Percentiles rank a stretch among this genome's conserved stretches.
These are phyloP conservation scores for Zootermopsis nevadensis DNA, from an alignment of 2,888 invertebrate species.

Conservation along the genomic window DNA sequence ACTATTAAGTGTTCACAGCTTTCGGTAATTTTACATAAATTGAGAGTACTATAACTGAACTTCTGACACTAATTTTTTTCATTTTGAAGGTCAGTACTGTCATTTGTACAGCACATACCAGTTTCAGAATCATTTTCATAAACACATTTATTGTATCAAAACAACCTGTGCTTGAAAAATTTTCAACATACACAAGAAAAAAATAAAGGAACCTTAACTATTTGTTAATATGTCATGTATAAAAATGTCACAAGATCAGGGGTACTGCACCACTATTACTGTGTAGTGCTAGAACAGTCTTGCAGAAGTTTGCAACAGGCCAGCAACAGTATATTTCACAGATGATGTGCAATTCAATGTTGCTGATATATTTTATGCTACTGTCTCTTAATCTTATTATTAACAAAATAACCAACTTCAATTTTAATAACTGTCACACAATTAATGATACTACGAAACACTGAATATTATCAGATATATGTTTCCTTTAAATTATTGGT, in stretches of 20 bases:
- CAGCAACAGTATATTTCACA: too few relatives aligned
- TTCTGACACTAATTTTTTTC: neutral
- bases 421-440: neutral
- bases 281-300: conserved; percentile 7
- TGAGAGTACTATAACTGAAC: neutral
- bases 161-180: neutral
- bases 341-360: too few relatives aligned
- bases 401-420: neutral
- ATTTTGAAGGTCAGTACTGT: neutral
- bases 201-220: conserved; percentile 11
- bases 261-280: neutral
- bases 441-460: too few relatives aligned
- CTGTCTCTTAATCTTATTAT: too few relatives aligned
- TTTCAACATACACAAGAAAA: neutral
- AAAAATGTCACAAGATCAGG: conserved; percentile 19
- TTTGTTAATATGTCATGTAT: conserved; percentile 3
- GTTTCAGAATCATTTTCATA: neutral
- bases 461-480: too few relatives aligned
- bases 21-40: neutral
- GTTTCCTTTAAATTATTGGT: too few relatives aligned
- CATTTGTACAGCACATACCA: neutral
- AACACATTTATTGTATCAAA: neutral
- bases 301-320: conserved; percentile 2
- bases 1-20: neutral
- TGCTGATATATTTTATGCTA: too few relatives aligned